Conservation (phyloP, 2,888 invertebrate species). For the Parnassius glacialis region DNA sequence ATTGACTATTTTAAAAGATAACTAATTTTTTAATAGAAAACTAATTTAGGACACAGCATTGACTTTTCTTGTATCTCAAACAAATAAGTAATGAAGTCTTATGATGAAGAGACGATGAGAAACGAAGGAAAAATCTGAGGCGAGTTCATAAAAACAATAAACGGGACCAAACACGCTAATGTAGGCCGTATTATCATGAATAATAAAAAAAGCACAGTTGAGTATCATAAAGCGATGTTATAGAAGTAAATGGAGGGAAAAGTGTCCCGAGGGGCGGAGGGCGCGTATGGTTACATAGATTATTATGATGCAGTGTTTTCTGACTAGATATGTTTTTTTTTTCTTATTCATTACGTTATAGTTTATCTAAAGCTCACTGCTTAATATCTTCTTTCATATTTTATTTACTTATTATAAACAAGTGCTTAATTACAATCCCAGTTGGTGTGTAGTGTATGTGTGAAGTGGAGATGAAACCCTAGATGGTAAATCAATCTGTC, state of each 20-base stretch:
- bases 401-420: too few species aligned
- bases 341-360: too few species aligned
- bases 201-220: conserved; percentile 71
- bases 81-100: conserved; percentile 42
- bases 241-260: conserved; percentile 71
- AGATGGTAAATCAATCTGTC: too few species aligned
- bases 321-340: neutral
- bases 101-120: conserved; percentile 40
- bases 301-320: conserved; percentile 11
- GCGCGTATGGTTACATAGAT: conserved; percentile 35
- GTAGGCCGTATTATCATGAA: conserved; percentile 71
- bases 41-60: neutral
- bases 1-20: too few species aligned
- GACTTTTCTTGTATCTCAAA: neutral
- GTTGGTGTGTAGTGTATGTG: too few species aligned
- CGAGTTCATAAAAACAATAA: conserved; percentile 49
- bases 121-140: conserved; percentile 40
- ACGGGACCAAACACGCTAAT: conserved; percentile 59
- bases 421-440: too few species aligned
- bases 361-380: too few species aligned
- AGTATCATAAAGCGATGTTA: conserved; percentile 75
- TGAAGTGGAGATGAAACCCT: too few species aligned
- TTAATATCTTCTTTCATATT: too few species aligned
- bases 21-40: neutral
- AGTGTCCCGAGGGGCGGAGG: conserved; percentile 53